Evolutionary conservation across 2,113 vertebrate species (phyloP).

Genomic region (Panthera tigris): DNA sequence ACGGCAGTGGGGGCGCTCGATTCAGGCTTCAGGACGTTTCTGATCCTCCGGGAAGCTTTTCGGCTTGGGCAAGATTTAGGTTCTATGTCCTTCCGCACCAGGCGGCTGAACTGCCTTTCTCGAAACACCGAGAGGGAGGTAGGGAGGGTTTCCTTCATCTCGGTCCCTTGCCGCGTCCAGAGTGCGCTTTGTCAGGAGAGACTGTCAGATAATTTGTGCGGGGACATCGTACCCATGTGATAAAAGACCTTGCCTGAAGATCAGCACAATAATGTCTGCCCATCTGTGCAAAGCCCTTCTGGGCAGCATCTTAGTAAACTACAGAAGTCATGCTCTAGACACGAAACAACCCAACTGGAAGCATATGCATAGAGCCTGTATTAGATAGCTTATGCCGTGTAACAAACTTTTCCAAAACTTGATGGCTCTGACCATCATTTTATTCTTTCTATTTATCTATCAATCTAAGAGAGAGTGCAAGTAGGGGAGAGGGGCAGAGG

Average conservation of each 20-base stretch:
- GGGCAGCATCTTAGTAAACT: neutral
- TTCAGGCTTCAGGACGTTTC: conserved; percentile 68
- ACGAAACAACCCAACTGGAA: neutral
- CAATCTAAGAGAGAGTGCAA: too few species aligned
- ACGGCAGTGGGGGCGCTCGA: conserved; percentile 53
- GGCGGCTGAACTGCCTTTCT: conserved; percentile 41
- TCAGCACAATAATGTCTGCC: neutral
- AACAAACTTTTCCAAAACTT: neutral
- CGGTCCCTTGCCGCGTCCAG: neutral
- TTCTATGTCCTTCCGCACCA: conserved; percentile 22
- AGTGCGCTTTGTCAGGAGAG: neutral
- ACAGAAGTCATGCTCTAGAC: neutral
- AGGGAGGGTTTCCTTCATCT: conserved; percentile 31
- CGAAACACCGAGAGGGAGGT: conserved; percentile 37
- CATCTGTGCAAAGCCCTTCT: neutral
- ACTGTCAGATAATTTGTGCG: neutral
- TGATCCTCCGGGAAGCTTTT: conserved; percentile 72
- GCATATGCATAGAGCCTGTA: neutral
- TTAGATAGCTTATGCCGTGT: neutral
- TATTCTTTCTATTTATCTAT: too few species aligned
- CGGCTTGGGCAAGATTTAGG: conserved; percentile 64
- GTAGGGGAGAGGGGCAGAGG: too few species aligned
- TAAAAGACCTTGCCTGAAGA: conserved; percentile 9
- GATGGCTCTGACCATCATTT: neutral
- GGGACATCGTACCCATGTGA: neutral